Conservation (phyloP, 2,113 vertebrate species). For the Halichoeres trimaculatus region DNA sequence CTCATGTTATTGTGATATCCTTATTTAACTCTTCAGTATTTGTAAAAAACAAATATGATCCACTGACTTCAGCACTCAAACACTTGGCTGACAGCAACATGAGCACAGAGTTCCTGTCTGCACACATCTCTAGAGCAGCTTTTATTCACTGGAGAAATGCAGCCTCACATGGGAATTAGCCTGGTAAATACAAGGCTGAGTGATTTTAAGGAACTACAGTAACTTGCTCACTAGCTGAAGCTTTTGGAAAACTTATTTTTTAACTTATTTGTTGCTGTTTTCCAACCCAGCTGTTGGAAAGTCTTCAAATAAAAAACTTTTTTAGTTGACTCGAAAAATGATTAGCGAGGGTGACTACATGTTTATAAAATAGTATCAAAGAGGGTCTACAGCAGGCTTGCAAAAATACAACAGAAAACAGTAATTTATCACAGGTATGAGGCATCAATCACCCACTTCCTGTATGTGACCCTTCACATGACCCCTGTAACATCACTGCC, state of each 20-base stretch:
- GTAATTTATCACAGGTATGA: conserved; percentile 1
- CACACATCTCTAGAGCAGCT: conserved; percentile 27
- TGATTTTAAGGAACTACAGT: too few species aligned
- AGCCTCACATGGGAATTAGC: conserved; percentile 13
- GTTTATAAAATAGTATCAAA: background rate
- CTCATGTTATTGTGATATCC: too few species aligned
- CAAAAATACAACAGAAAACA: background rate
- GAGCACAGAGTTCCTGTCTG: conserved; percentile 15
- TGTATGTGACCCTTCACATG: background rate
- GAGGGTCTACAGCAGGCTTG: background rate
- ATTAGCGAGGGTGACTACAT: background rate
- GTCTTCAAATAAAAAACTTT: too few species aligned
- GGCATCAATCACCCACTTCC: conserved; percentile 1
- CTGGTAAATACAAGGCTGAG: too few species aligned
- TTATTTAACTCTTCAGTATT: too few species aligned
- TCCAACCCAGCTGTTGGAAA: too few species aligned
- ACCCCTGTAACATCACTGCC: conserved; percentile 15
- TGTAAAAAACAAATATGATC: background rate
- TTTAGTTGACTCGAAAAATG: too few species aligned
- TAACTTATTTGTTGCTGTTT: too few species aligned
- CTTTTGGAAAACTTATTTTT: too few species aligned
- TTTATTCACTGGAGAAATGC: conserved; percentile 11
- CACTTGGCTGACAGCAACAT: background rate
- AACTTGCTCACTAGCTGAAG: too few species aligned
- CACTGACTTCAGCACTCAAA: conserved; percentile 3